Conservation (phyloP, 2,797 vertebrate genomes). For the Prunella strophiata region DNA sequence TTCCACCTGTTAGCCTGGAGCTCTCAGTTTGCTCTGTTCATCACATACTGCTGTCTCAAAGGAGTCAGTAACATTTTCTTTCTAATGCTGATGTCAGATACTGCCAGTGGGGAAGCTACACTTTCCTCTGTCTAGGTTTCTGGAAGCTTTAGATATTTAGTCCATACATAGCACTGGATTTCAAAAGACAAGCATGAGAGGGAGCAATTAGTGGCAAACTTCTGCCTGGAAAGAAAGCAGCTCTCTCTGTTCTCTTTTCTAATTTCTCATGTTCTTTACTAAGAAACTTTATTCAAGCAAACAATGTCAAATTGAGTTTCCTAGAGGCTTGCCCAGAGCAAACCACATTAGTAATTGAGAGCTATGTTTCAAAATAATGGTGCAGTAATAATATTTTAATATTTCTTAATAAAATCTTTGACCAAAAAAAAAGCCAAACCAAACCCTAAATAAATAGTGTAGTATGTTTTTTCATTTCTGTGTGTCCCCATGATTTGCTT, state of each 20-base stretch:
- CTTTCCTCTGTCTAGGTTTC: neutral
- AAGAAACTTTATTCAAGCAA: neutral
- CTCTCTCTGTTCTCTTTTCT: neutral
- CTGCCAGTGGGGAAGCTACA: neutral
- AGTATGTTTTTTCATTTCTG: neutral
- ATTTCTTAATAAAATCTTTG: neutral
- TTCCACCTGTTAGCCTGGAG: neutral
- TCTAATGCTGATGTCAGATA: neutral
- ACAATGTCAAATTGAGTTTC: neutral
- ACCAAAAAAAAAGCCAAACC: neutral
- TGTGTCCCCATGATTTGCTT: neutral
- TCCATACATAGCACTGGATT: neutral
- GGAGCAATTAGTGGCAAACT: neutral
- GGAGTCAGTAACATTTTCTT: slow-evolving; percentile 12
- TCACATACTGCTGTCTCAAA: neutral
- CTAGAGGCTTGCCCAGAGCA: neutral
- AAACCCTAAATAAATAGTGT: neutral
- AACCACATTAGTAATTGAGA: neutral
- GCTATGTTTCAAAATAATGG: neutral
- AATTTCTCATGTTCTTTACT: neutral
- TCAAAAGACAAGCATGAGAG: neutral
- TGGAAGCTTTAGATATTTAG: neutral
- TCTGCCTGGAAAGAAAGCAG: neutral
- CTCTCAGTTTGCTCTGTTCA: neutral
- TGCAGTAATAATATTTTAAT: neutral